Evolutionary conservation across 2,797 vertebrate species (phyloP).

Genomic region (Toxotes lorentzi): DNA sequence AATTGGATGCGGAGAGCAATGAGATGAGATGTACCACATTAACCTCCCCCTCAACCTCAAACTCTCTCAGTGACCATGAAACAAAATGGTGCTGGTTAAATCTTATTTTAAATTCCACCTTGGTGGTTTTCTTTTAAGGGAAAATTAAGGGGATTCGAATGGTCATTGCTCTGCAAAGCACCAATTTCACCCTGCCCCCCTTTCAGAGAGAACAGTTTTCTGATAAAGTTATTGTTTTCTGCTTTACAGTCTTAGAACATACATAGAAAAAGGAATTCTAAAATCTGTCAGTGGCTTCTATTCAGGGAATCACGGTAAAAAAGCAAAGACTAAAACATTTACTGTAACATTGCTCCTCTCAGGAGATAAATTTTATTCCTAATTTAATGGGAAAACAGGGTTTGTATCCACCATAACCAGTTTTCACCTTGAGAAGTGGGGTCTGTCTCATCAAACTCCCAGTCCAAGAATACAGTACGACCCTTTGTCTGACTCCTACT

Average conservation of each 20-base stretch:
- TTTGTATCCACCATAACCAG: neutral
- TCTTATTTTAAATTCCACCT: neutral
- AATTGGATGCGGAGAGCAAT: neutral
- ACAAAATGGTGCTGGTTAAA: neutral
- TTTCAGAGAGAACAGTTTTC: too few relatives aligned
- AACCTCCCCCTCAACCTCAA: neutral
- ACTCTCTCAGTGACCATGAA: neutral
- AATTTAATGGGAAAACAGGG: conserved; percentile 45
- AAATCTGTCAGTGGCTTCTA: conserved; percentile 24
- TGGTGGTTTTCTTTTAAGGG: neutral
- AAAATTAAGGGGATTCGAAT: neutral
- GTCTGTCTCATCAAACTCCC: too few relatives aligned
- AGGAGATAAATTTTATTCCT: conserved; percentile 42
- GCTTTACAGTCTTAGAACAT: neutral
- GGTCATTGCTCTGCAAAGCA: neutral
- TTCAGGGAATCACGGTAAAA: neutral
- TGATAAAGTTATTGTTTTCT: neutral
- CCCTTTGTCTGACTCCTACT: too few relatives aligned
- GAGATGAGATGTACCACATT: conserved; percentile 5
- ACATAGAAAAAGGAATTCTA: conserved; percentile 20
- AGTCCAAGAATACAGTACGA: too few relatives aligned
- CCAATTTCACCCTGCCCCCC: neutral
- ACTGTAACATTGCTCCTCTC: conserved; percentile 13
- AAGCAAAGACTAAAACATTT: neutral
- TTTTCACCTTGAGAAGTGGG: too few relatives aligned